Evolutionary conservation across 1,140 invertebrate species (phyloP).

Genomic region (Steinernema khuongi): DNA sequence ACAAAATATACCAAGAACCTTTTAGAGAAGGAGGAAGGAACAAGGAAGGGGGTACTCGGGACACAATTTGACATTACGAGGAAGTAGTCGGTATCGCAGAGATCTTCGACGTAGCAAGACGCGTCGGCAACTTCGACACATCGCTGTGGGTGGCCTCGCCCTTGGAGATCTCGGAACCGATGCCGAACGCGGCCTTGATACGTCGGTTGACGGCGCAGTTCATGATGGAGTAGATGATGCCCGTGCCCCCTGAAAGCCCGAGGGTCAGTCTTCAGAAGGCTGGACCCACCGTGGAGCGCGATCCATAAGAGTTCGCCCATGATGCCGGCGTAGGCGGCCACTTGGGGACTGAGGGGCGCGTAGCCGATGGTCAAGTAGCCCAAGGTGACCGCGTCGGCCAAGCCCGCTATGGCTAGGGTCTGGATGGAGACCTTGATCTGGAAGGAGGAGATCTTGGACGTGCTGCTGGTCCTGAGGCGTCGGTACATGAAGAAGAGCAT

Average conservation of each 20-base stretch:
- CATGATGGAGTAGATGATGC: neutral
- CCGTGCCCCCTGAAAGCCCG: neutral
- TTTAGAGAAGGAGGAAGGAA: too few species aligned
- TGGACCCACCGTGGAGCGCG: neutral
- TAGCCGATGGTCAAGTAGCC: neutral
- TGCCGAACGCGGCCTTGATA: too few species aligned
- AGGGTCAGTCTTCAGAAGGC: too few species aligned
- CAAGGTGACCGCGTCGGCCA: neutral
- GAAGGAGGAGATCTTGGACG: neutral
- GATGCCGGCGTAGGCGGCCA: neutral
- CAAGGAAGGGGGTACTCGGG: too few species aligned
- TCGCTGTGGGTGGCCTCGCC: too few species aligned
- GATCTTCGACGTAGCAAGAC: too few species aligned
- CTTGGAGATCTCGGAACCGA: too few species aligned
- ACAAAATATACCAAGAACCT: too few species aligned
- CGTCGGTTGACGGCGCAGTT: neutral
- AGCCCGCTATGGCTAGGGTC: neutral
- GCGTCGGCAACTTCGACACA: too few species aligned
- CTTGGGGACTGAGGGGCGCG: neutral
- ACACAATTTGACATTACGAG: too few species aligned
- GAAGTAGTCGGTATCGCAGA: too few species aligned
- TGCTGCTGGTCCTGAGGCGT: neutral
- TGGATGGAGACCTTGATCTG: constrained; percentile 11
- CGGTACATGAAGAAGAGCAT: constrained; percentile 11
- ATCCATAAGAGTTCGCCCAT: neutral